Conservation (phyloP, 1,140 invertebrate genomes). For the Bombus breviceps region DNA sequence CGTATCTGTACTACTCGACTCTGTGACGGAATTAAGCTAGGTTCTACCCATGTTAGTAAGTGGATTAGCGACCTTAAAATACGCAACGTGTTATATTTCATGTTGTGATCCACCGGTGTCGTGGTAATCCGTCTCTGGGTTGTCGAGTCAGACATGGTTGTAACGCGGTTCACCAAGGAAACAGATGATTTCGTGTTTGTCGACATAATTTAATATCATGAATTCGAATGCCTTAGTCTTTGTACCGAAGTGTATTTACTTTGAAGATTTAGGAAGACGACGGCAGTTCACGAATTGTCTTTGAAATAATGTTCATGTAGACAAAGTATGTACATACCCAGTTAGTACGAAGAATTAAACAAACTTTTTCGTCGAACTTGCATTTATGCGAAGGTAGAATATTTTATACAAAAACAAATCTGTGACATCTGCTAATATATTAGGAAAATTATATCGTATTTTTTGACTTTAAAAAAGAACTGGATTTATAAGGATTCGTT, state of each 20-base stretch:
- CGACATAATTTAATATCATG: background rate
- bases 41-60: background rate
- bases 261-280: background rate
- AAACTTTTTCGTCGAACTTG: background rate
- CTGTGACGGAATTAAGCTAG: conserved; percentile 12
- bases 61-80: conserved; percentile 26
- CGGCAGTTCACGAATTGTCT: background rate
- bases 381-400: background rate
- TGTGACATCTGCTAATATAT: too few species aligned
- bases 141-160: too few species aligned
- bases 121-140: background rate
- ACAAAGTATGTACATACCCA: too few species aligned
- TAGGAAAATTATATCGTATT: too few species aligned
- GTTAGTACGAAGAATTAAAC: background rate
- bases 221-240: background rate
- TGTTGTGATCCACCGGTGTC: background rate
- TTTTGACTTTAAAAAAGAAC: too few species aligned
- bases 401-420: too few species aligned
- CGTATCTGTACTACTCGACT: too few species aligned
- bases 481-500: background rate
- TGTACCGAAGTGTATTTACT: background rate
- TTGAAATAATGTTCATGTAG: background rate
- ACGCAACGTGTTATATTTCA: conserved; percentile 20
- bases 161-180: too few species aligned
- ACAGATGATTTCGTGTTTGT: background rate